Conservation (phyloP, 1,140 invertebrate species). For the Pomacea maculata region DNA sequence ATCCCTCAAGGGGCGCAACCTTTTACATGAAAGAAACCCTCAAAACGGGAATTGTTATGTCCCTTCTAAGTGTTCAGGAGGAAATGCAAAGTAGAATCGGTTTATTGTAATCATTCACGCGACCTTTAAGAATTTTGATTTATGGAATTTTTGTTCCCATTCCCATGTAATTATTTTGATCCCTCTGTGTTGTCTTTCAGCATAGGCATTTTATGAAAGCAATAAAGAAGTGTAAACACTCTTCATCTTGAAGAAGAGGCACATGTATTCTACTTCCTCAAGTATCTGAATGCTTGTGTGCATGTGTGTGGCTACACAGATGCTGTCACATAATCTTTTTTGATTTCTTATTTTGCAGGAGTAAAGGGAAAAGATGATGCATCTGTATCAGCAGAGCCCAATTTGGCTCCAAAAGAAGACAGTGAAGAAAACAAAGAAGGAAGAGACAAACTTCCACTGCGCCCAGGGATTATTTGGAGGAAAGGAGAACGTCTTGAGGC, state of each 20-base stretch:
- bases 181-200: neutral
- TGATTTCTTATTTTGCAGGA: neutral
- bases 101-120: too few species aligned
- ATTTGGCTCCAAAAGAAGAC: neutral
- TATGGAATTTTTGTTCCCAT: too few species aligned
- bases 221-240: neutral
- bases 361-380: slow-evolving; percentile 6
- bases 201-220: neutral
- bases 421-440: neutral
- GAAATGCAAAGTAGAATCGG: too few species aligned
- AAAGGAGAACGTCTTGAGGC: slow-evolving; percentile 60
- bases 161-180: too few species aligned
- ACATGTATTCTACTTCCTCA: neutral
- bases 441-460: slow-evolving; percentile 43
- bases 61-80: too few species aligned
- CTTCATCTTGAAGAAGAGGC: neutral
- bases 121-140: too few species aligned
- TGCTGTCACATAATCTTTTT: neutral
- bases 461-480: slow-evolving; percentile 57
- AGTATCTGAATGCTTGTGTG: slow-evolving; percentile 2
- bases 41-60: too few species aligned
- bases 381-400: slow-evolving; percentile 1
- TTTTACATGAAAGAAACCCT: too few species aligned
- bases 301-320: slow-evolving; percentile 5
- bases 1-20: too few species aligned